phyloP scores from a whole-genome alignment of 2,797 vertebrate genomes.

The Eulemur rubriventer region DNA sequence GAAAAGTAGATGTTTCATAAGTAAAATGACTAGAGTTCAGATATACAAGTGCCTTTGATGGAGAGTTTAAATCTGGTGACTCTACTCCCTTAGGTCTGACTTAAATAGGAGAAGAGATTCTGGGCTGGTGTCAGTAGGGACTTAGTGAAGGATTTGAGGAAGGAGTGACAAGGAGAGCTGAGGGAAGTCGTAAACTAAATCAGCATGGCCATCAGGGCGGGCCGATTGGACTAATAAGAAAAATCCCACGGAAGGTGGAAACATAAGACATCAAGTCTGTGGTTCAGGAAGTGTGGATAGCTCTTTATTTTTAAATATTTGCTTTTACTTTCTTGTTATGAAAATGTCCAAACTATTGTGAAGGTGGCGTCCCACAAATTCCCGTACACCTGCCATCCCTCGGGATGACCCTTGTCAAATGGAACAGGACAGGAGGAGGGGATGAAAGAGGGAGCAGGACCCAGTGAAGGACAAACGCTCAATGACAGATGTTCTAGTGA shows the following conservation, averaged over 20 bases:
- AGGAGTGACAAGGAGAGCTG: not conserved
- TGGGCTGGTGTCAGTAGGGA: not conserved
- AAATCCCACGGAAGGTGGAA: not conserved
- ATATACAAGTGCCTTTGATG: not conserved
- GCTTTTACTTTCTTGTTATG: not conserved
- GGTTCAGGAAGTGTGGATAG: not conserved
- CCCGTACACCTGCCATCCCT: too few relatives aligned
- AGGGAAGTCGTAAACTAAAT: not conserved
- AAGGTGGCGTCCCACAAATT: not conserved
- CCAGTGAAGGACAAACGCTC: not conserved
- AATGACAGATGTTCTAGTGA: not conserved
- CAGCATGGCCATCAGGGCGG: not conserved
- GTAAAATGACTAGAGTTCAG: not conserved
- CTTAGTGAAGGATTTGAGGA: not conserved
- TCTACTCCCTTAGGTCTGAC: not conserved
- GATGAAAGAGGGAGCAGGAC: not conserved
- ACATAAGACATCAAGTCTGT: not conserved
- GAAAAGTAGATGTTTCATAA: conserved; percentile 1
- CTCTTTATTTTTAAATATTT: not conserved
- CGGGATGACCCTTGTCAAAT: not conserved
- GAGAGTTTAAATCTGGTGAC: not conserved
- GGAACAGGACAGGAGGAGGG: not conserved
- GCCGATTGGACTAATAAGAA: not conserved
- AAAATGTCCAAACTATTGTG: not conserved
- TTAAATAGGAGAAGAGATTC: conserved; percentile 11